phyloP scores from a whole-genome alignment of 2,113 vertebrate genomes.

The Rhizomys pruinosus region DNA sequence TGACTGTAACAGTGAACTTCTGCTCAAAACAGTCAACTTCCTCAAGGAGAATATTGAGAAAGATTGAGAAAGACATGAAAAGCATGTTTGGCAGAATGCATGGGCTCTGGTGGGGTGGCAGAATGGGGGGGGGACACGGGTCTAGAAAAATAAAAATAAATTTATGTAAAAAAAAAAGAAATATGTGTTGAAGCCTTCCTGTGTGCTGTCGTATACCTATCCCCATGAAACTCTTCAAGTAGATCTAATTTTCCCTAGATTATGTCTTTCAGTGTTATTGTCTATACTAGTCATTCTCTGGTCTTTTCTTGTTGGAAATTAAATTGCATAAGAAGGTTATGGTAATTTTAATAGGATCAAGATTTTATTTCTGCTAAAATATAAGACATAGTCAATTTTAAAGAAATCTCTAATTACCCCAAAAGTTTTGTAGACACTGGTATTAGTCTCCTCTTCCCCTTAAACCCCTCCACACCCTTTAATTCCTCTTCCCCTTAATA shows the following conservation, averaged over 20 bases:
- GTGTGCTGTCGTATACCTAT: background rate
- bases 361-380: slow-evolving; percentile 48
- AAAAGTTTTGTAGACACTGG: background rate
- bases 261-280: background rate
- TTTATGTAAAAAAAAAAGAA: too few species aligned
- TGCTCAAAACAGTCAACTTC: too few species aligned
- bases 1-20: too few species aligned
- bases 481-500: too few species aligned
- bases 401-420: background rate
- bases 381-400: slow-evolving; percentile 1
- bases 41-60: too few species aligned
- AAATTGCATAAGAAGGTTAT: slow-evolving; percentile 9
- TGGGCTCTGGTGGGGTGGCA: too few species aligned
- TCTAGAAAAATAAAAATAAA: too few species aligned
- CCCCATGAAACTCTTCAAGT: background rate
- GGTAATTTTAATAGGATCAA: slow-evolving; percentile 41
- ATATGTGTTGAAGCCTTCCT: background rate
- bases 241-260: background rate
- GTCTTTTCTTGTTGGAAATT: background rate
- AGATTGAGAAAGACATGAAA: too few species aligned
- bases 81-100: too few species aligned
- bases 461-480: too few species aligned
- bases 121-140: too few species aligned
- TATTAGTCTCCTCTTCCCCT: background rate
- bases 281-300: background rate